A percentile compares a stretch with the other conserved stretches of the same genome.
Evolutionary conservation across 1,140 invertebrate genomes (phyloP).

Genomic region (Coelopa frigida): DNA sequence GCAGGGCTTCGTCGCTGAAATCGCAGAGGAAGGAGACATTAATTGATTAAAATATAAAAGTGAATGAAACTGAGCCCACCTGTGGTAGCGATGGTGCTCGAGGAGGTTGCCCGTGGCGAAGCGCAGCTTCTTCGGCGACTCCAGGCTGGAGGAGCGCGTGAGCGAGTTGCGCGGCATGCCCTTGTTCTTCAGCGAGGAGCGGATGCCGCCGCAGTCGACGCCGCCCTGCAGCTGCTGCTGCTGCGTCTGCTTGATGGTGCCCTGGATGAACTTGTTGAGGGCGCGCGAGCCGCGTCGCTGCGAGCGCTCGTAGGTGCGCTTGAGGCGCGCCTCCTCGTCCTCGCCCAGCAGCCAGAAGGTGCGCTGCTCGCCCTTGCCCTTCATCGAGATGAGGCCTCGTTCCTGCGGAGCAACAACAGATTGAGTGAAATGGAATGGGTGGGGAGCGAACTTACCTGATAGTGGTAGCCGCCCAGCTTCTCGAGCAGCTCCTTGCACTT

Average conservation of each 20-base stretch:
- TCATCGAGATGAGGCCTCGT: conserved; percentile 73
- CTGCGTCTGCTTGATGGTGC: conserved; percentile 30
- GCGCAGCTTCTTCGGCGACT: conserved; percentile 69
- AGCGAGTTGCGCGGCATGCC: conserved; percentile 33
- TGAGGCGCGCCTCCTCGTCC: conserved; percentile 51
- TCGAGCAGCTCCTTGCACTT: conserved; percentile 67
- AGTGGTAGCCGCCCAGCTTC: conserved; percentile 68
- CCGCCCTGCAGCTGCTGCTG: conserved; percentile 13
- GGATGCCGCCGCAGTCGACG: conserved; percentile 35
- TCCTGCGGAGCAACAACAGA: conserved; percentile 42
- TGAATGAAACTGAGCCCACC: conserved; percentile 22
- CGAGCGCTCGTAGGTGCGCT: conserved; percentile 49
- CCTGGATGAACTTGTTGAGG: conserved; percentile 39
- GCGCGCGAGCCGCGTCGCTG: conserved; percentile 41
- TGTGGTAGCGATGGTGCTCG: conserved; percentile 54
- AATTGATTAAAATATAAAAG: background rate
- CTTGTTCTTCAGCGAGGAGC: conserved; percentile 58
- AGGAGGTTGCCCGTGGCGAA: conserved; percentile 65
- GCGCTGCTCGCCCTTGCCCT: conserved; percentile 75
- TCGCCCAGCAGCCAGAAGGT: conserved; percentile 85
- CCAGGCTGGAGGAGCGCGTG: conserved; percentile 62
- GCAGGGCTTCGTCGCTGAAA: conserved; percentile 51
- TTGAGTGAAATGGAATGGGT: conserved; percentile 1
- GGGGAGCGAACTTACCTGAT: conserved; percentile 15
- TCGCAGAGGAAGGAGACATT: background rate